phyloP scores from a whole-genome alignment of 1,140 invertebrate genomes.

The Tetramorium parvispinum region DNA sequence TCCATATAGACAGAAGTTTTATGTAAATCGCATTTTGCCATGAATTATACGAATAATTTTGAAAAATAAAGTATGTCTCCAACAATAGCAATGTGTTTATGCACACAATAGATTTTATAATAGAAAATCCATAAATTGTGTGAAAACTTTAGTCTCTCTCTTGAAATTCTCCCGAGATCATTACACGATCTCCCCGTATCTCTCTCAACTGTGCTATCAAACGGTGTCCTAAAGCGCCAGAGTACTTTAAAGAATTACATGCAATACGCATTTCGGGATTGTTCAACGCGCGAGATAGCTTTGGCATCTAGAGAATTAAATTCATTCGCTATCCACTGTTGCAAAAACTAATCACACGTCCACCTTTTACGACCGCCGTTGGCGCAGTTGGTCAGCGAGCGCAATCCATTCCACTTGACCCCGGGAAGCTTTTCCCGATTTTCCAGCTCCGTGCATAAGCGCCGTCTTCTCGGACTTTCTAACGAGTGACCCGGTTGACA shows the following conservation, averaged over 20 bases:
- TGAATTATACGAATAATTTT: not conserved
- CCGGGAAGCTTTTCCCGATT: conserved; percentile 42
- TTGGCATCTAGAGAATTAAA: conserved; percentile 38
- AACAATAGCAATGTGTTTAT: not conserved
- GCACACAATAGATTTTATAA: not conserved
- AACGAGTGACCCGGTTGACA: conserved; percentile 43
- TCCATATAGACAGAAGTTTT: not conserved
- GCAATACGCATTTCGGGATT: conserved; percentile 40
- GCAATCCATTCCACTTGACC: conserved; percentile 58
- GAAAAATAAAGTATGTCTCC: not conserved
- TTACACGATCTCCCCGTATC: not conserved
- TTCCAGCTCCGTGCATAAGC: conserved; percentile 54
- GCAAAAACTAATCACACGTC: conserved; percentile 59
- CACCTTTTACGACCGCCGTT: conserved; percentile 43
- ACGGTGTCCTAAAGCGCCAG: not conserved
- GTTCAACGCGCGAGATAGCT: not conserved
- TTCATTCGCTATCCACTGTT: conserved; percentile 28
- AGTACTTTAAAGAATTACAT: conserved; percentile 53
- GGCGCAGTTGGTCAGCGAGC: conserved; percentile 37
- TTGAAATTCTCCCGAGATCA: not conserved
- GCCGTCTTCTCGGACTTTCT: conserved; percentile 52
- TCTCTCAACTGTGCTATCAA: not conserved
- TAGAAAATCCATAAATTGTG: not conserved
- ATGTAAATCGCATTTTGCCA: not conserved
- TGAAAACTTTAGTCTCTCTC: not conserved